phyloP scores from a whole-genome alignment of 2,113 vertebrate genomes.

The Elachura formosa region DNA sequence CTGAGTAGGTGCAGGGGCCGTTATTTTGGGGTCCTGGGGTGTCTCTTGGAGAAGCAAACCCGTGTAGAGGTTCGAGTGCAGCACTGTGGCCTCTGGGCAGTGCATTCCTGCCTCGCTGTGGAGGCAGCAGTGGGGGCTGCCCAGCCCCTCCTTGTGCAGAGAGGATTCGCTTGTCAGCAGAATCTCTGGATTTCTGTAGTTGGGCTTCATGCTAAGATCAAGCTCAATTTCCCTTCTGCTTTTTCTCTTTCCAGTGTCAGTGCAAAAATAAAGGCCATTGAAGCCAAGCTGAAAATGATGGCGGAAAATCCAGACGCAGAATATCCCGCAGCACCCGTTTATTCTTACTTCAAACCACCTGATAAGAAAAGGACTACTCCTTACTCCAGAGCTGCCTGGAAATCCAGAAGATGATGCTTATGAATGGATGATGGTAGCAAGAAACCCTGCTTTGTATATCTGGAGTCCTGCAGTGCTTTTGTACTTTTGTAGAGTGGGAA shows the following conservation, averaged over 20 bases:
- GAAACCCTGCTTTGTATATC: constrained; percentile 19
- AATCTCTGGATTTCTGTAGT: neutral
- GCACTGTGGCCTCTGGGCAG: neutral
- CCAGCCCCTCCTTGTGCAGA: neutral
- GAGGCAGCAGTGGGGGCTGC: neutral
- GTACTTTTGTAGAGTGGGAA: constrained; percentile 52
- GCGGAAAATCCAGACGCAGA: constrained; percentile 92
- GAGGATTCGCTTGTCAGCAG: neutral
- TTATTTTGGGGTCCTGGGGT: neutral
- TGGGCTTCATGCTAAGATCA: neutral
- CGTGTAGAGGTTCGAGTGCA: neutral
- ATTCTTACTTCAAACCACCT: constrained; percentile 91
- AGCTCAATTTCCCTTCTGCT: neutral
- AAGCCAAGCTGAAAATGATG: constrained; percentile 99
- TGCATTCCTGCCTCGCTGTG: neutral
- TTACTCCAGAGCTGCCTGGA: constrained; percentile 82
- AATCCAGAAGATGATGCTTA: constrained; percentile 77
- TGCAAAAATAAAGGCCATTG: constrained; percentile 96
- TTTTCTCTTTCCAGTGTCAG: constrained; percentile 79
- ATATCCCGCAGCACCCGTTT: constrained; percentile 83
- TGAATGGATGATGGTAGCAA: constrained; percentile 13
- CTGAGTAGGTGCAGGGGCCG: neutral
- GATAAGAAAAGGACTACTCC: constrained; percentile 94
- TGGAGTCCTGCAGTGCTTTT: constrained; percentile 50
- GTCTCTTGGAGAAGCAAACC: neutral